Percentiles rank a stretch among this genome's conserved stretches.
phyloP scores from a whole-genome alignment of 1,140 invertebrate genomes.

The Neodiprion virginianus region DNA sequence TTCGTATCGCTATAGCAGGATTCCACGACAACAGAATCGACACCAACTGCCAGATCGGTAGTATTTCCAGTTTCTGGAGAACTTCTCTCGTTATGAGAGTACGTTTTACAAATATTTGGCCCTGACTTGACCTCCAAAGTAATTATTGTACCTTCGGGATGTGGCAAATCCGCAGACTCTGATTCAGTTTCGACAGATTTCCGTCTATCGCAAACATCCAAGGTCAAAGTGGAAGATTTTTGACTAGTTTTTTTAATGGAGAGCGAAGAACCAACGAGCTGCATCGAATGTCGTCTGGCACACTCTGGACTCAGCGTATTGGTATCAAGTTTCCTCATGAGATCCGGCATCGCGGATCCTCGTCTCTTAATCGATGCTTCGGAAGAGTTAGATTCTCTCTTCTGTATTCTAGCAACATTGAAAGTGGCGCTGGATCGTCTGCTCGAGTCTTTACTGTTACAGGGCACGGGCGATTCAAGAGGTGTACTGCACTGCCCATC shows the following conservation, averaged over 20 bases:
- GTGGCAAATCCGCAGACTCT: conserved; percentile 43
- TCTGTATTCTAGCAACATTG: not conserved
- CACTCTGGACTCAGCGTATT: conserved; percentile 5
- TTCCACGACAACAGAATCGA: not conserved
- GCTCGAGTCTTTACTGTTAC: not conserved
- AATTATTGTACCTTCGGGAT: conserved; percentile 29
- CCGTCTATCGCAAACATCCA: not conserved
- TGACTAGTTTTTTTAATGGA: conserved; percentile 35
- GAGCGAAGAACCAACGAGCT: conserved; percentile 39
- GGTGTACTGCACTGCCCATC: conserved; percentile 29
- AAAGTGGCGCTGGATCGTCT: not conserved
- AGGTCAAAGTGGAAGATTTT: conserved; percentile 11
- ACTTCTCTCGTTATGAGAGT: not conserved
- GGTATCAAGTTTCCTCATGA: conserved; percentile 26
- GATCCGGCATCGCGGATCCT: conserved; percentile 27
- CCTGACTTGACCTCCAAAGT: no score
- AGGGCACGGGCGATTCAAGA: not conserved
- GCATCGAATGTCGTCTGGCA: conserved; percentile 41
- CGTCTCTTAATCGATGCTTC: conserved; percentile 22
- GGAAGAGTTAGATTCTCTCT: not conserved
- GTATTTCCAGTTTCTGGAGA: not conserved
- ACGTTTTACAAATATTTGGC: not conserved
- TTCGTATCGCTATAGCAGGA: not conserved
- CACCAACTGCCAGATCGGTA: conserved; percentile 29
- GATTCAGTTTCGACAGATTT: conserved; percentile 11